Evolutionary conservation across 1,140 invertebrate genomes (phyloP).

Genomic region (Planococcus citri): DNA sequence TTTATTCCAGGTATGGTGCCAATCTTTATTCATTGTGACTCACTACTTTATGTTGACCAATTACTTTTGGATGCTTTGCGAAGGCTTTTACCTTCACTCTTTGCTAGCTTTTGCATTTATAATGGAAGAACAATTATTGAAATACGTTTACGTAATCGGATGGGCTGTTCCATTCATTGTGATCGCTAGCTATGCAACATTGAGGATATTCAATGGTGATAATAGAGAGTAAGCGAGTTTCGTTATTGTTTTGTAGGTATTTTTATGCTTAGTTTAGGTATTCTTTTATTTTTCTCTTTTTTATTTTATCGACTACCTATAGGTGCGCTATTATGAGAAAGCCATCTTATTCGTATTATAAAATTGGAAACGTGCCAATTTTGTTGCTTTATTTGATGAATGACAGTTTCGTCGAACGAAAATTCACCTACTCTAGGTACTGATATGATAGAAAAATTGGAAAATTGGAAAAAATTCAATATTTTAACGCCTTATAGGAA

Average conservation of each 20-base stretch:
- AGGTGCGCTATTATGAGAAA: no score
- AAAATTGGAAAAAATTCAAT: no score
- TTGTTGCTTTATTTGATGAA: not conserved
- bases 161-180: conserved; percentile 69
- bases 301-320: no score
- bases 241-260: no score
- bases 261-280: no score
- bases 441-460: no score
- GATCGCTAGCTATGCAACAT: conserved; percentile 49
- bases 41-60: conserved; percentile 84
- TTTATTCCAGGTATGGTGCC: conserved; percentile 53
- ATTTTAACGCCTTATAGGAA: no score
- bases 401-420: no score
- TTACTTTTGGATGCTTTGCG: conserved; percentile 92
- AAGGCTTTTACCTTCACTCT: conserved; percentile 86
- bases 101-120: conserved; percentile 83
- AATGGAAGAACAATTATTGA: conserved; percentile 67
- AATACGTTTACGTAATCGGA: conserved; percentile 67
- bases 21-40: conserved; percentile 64
- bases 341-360: not conserved
- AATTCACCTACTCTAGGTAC: no score
- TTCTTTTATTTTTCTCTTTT: no score
- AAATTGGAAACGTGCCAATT: not conserved
- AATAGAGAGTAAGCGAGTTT: conserved; percentile 8
- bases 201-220: conserved; percentile 38